Base-by-base conservation (phyloP, 1,140 invertebrate genomes). In the Harpegnathos saltator region DNA sequence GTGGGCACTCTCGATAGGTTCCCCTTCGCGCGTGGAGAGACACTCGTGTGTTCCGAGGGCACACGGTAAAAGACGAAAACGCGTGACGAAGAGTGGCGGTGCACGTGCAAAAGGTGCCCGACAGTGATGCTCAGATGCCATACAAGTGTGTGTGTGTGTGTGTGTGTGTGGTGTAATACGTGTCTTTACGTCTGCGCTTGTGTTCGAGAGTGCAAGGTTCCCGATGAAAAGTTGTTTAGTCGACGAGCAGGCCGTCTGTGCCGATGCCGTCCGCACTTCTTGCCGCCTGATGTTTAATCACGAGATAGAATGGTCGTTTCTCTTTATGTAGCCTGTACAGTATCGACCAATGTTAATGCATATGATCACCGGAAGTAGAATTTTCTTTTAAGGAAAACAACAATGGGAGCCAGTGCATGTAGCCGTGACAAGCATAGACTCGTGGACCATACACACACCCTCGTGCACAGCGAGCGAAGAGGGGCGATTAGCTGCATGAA, bases 381-480 rank as follows among this genome's bases (percentile, higher is more conserved):
- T 19, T 29, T 75, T n/a, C n/a, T 65, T 68, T 24, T 15, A 3
- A 56, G 26, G 56, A n/a, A 68, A 9, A 68, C 9, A 38, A 44
- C 11, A n/a, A 56, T 24, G 15, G 44, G 15, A 63, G 17, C 17
- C 5, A 63, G 17, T 38, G 29, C 61, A n/a, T 58, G 44, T 63
- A 22, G n/a, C 26, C 24, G 15, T 33, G n/a, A 65, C 65, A 54
- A 78, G 22, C 17, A 17, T 22, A 26, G 14, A 11, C 58, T 56
- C 66, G 33, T 71, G 52, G 69, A 68, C 33, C 75, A 80, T 80
- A 58, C 24, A 59, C 74, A 68, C 75, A 80, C 75, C 65, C 38
- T 71, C 65, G 54, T 56, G 54, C 19, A 26, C 52, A 69, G 69
- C 15, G 52, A 71, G 54, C 33, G 22, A 33, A 26, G 22, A 33